phyloP scores from a whole-genome alignment of 1,140 invertebrate genomes.

The Andrena cerasifolii region DNA sequence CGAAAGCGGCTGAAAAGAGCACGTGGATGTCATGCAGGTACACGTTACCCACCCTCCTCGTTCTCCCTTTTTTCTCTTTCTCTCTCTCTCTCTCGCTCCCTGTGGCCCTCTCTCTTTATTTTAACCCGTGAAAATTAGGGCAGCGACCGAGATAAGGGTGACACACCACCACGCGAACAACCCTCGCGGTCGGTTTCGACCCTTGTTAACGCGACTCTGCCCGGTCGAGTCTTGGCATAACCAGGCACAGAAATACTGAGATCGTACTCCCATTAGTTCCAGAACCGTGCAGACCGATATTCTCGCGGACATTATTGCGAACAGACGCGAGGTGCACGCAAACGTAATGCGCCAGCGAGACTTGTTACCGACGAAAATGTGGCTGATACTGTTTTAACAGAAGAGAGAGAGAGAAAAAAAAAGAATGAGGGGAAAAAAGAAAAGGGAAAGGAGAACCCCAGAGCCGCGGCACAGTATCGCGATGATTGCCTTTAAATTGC shows the following conservation, averaged over 20 bases:
- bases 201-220: constrained; percentile 61
- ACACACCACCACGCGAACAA: constrained; percentile 61
- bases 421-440: background rate
- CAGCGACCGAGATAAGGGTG: constrained; percentile 73
- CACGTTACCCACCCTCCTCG: constrained; percentile 13
- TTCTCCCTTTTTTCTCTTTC: background rate
- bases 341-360: constrained; percentile 20
- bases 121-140: constrained; percentile 70
- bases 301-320: constrained; percentile 32
- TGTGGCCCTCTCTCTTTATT: constrained; percentile 61
- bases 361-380: constrained; percentile 9
- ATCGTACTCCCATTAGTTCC: constrained; percentile 52
- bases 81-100: no score
- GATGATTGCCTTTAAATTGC: constrained; percentile 53
- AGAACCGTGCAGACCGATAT: constrained; percentile 14
- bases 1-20: constrained; percentile 47
- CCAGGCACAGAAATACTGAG: constrained; percentile 59
- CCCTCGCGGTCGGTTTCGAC: constrained; percentile 53
- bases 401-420: background rate
- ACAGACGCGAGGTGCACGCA: constrained; percentile 2
- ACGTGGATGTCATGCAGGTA: constrained; percentile 39
- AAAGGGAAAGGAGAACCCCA: background rate
- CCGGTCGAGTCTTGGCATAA: constrained; percentile 41
- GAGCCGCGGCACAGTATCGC: background rate
- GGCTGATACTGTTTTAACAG: background rate